Evolutionary conservation across 1,140 invertebrate genomes (phyloP).

Genomic region (Ptiloglossa arizonensis): DNA sequence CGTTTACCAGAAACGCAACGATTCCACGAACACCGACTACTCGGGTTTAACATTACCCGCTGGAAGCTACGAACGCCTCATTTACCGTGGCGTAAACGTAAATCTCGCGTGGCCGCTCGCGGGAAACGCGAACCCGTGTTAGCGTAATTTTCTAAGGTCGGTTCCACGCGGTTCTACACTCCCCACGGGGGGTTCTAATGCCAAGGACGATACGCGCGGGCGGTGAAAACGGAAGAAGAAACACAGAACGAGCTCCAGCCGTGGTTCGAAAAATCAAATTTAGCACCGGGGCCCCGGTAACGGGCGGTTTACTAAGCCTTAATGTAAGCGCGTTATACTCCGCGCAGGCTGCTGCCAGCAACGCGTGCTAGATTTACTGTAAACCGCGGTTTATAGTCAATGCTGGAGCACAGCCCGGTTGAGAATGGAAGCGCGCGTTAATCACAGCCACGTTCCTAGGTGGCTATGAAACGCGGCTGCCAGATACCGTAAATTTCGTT

Average conservation of each 20-base stretch:
- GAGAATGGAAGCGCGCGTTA: slow-evolving; percentile 50
- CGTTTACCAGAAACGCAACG: not conserved
- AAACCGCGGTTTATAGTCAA: slow-evolving; percentile 57
- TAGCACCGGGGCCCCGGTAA: slow-evolving; percentile 18
- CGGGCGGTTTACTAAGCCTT: slow-evolving; percentile 31
- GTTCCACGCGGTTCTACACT: not conserved
- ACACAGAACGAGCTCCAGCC: too few relatives aligned
- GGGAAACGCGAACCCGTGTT: slow-evolving; percentile 52
- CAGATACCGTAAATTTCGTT: slow-evolving; percentile 38
- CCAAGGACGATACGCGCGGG: slow-evolving; percentile 1
- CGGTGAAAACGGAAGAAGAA: not conserved
- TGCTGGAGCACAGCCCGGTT: slow-evolving; percentile 46
- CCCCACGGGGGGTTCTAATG: not conserved
- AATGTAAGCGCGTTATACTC: slow-evolving; percentile 42
- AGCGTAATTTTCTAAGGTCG: slow-evolving; percentile 50
- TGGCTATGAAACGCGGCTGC: slow-evolving; percentile 40
- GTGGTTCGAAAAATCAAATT: slow-evolving; percentile 56
- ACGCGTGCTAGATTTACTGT: slow-evolving; percentile 57
- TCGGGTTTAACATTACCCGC: not conserved
- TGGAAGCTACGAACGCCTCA: slow-evolving; percentile 38
- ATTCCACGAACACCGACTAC: not conserved
- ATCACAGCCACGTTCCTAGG: slow-evolving; percentile 40
- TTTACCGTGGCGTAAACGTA: slow-evolving; percentile 62
- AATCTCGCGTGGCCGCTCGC: slow-evolving; percentile 43
- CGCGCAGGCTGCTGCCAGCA: slow-evolving; percentile 31